Evolutionary conservation across 2,888 invertebrate species (phyloP).

Genomic region (Nasonia oneida): DNA sequence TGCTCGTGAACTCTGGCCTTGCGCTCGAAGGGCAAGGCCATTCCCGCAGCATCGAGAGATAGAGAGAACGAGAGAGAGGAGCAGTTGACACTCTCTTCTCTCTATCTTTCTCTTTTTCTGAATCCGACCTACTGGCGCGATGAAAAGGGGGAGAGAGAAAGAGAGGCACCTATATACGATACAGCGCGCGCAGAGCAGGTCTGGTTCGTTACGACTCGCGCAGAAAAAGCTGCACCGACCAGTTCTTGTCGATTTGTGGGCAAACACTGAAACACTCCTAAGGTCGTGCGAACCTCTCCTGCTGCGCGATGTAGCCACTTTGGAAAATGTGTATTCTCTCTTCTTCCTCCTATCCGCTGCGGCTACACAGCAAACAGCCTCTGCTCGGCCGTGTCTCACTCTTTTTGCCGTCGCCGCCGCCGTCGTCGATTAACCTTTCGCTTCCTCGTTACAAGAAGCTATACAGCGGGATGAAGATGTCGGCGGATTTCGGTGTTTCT

Average conservation of each 20-base stretch:
- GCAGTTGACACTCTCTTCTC: constrained; percentile 36
- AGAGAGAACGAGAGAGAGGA: background rate
- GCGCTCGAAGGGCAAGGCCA: constrained; percentile 73
- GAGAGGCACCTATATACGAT: background rate
- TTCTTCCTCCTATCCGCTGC: constrained; percentile 30
- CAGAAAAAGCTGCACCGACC: constrained; percentile 72
- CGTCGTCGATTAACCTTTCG: constrained; percentile 47
- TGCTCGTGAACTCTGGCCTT: constrained; percentile 73
- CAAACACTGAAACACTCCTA: constrained; percentile 71
- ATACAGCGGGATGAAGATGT: constrained; percentile 9
- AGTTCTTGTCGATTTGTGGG: constrained; percentile 74
- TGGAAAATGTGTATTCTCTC: constrained; percentile 60
- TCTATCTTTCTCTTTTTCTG: constrained; percentile 30
- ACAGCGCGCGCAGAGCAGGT: constrained; percentile 56
- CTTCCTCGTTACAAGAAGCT: constrained; percentile 48
- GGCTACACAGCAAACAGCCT: constrained; percentile 25
- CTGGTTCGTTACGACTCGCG: constrained; percentile 66
- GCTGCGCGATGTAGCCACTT: constrained; percentile 55
- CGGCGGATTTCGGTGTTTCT: background rate
- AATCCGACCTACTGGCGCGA: constrained; percentile 19
- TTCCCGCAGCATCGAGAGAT: constrained; percentile 10
- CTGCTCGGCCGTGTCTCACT: constrained; percentile 12
- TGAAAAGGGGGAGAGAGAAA: constrained; percentile 1
- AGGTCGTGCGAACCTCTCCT: constrained; percentile 71
- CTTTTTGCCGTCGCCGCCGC: constrained; percentile 11